Percentiles rank a stretch among this genome's conserved stretches.
phyloP scores from a whole-genome alignment of 2,888 invertebrate species.

The Hirtodrosophila histrioides region DNA sequence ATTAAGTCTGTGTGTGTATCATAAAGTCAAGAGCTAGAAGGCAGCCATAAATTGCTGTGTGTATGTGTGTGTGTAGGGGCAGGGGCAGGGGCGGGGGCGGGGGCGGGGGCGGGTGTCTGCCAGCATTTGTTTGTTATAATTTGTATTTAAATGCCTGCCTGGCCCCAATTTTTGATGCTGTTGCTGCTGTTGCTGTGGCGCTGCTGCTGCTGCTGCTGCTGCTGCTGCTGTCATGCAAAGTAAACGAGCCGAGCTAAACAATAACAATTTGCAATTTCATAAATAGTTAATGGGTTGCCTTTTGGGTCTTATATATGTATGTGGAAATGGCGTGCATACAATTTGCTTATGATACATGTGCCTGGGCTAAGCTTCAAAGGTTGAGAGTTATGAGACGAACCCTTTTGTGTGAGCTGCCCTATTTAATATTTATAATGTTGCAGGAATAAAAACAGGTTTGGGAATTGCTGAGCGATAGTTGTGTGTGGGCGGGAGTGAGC shows the following conservation, averaged over 20 bases:
- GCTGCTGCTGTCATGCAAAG: slow-evolving; percentile 69
- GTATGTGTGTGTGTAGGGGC: slow-evolving; percentile 5
- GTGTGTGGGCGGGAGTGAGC: background rate
- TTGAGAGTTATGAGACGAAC: slow-evolving; percentile 43
- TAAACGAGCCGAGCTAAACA: slow-evolving; percentile 75
- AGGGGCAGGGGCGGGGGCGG: slow-evolving; percentile 2
- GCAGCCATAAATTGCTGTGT: slow-evolving; percentile 48
- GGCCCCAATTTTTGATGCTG: slow-evolving; percentile 53
- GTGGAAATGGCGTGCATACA: slow-evolving; percentile 27
- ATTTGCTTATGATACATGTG: slow-evolving; percentile 49
- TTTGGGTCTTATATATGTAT: slow-evolving; percentile 10
- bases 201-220: slow-evolving; percentile 32
- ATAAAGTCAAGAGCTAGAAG: slow-evolving; percentile 58
- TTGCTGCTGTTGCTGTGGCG: slow-evolving; percentile 31
- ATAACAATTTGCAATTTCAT: slow-evolving; percentile 79
- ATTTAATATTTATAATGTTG: slow-evolving; percentile 43
- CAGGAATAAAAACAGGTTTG: slow-evolving; percentile 24
- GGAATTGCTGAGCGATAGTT: slow-evolving; percentile 43
- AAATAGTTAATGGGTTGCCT: slow-evolving; percentile 70
- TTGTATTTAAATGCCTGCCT: slow-evolving; percentile 75
- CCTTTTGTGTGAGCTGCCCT: slow-evolving; percentile 29
- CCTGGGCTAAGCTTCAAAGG: slow-evolving; percentile 21
- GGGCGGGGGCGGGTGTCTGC: slow-evolving; percentile 18
- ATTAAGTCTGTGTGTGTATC: slow-evolving; percentile 24
- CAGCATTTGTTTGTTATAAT: slow-evolving; percentile 63